phyloP scores from a whole-genome alignment of 1,140 invertebrate genomes.

The Zaprionus camerounensis region DNA sequence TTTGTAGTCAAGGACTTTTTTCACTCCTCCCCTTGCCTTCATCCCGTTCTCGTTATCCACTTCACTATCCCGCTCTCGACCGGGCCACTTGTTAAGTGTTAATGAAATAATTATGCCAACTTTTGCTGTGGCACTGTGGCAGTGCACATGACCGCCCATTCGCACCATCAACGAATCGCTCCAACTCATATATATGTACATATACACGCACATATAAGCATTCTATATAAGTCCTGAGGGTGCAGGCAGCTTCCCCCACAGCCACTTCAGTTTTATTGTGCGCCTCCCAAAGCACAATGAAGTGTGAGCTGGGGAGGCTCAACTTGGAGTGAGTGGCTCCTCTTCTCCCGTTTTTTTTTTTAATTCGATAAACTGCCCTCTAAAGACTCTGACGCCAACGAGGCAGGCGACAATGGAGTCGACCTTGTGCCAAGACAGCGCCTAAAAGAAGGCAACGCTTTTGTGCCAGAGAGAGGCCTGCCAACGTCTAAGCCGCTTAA shows the following conservation, averaged over 20 bases:
- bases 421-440: slow-evolving; percentile 66
- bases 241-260: slow-evolving; percentile 37
- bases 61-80: slow-evolving; percentile 9
- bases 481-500: slow-evolving; percentile 76
- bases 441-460: slow-evolving; percentile 72
- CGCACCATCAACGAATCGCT: slow-evolving; percentile 27
- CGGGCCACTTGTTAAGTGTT: slow-evolving; percentile 81
- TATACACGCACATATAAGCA: not conserved
- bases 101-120: slow-evolving; percentile 83
- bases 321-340: slow-evolving; percentile 6
- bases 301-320: slow-evolving; percentile 58
- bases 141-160: slow-evolving; percentile 39
- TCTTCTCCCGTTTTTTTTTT: slow-evolving; percentile 50
- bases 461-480: slow-evolving; percentile 58
- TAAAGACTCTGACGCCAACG: slow-evolving; percentile 47
- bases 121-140: slow-evolving; percentile 47
- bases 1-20: slow-evolving; percentile 19
- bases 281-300: slow-evolving; percentile 57
- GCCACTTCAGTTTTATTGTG: slow-evolving; percentile 77
- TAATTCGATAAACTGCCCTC: slow-evolving; percentile 81
- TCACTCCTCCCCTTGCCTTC: not conserved
- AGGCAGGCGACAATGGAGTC: slow-evolving; percentile 36
- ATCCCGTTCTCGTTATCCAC: not conserved
- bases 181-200: slow-evolving; percentile 3
- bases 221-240: slow-evolving; percentile 5